Base-by-base conservation (phyloP, 2,888 invertebrate species). In the Synanthedon andrenaeformis region DNA sequence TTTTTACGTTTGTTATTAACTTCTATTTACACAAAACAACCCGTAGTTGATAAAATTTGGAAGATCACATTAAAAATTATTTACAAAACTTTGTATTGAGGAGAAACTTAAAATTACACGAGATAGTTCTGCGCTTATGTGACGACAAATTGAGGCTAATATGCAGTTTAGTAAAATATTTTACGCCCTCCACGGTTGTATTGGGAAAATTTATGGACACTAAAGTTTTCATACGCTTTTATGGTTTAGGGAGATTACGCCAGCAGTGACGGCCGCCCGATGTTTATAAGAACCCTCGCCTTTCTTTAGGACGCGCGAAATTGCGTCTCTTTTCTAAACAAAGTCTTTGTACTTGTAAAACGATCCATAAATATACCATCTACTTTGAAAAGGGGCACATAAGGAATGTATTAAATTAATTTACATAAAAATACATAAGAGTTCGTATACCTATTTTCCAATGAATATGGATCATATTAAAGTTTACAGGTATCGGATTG, bases 151-250 rank as follows among this genome's bases (percentile, higher is more conserved):
- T 54, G 56, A 60, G 54, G 59, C 61, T 62, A 62, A 66, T 65
- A 62, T 60, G 59, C 63, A 63, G 61, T 68, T 66, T 60, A 55
- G 66, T 63, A 62, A 70, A 70, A 69, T 66, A 72, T 70, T 67
- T 65, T 59, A 59, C 60, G 53, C 59, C 66, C 63, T 67, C 67
- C 69, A 62, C 63, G 67, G 62, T 65, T 74, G 74, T 78, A 79
- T 80, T 76, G 76, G 70, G 66, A 73, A 74, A 78, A 80, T 79
- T 80, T 81, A 82, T 76, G 72, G 72, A 72, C 67, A 79, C 74
- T 82, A 80, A 80, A 80, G 67, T 76, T 80, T 82, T 80, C 76
- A 78, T 78, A 76, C 70, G 70, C 74, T 73, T 79, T 79, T 76
- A 80, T 77, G 76, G 75, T 76, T 81, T 72, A 64, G 68, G 70